These are phyloP conservation scores for Idaea aversata DNA, from an alignment of 2,888 invertebrate species.

Conservation along the genomic window DNA sequence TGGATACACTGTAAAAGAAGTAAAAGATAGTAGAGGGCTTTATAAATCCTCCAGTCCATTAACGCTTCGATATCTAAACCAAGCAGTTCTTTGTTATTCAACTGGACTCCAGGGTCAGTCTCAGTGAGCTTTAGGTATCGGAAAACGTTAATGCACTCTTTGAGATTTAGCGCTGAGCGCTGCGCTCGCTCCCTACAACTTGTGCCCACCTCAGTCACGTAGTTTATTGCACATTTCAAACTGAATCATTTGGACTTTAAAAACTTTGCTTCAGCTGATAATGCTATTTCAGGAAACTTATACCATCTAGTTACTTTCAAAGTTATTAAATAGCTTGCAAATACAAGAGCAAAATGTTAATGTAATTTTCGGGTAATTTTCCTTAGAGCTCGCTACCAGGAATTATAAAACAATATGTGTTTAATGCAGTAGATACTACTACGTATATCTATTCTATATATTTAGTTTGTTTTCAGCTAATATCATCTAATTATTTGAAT, in stretches of 20 bases:
- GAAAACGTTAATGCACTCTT: slow-evolving; percentile 73
- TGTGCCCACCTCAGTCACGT: slow-evolving; percentile 19
- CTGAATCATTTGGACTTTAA: slow-evolving; percentile 15
- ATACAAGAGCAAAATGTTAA: slow-evolving; percentile 22
- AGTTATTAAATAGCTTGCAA: slow-evolving; percentile 12
- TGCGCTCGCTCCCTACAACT: slow-evolving; percentile 31
- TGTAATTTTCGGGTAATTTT: slow-evolving; percentile 11
- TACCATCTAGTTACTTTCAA: slow-evolving; percentile 2
- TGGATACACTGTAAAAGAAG: slow-evolving; percentile 26
- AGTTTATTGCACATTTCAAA: slow-evolving; percentile 25
- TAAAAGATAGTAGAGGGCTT: slow-evolving; percentile 50
- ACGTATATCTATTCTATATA: background rate
- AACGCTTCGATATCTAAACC: slow-evolving; percentile 68
- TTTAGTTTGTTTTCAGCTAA: background rate
- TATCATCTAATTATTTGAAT: background rate
- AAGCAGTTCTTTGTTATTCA: slow-evolving; percentile 76
- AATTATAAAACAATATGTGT: slow-evolving; percentile 7
- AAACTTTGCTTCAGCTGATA: background rate
- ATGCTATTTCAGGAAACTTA: background rate
- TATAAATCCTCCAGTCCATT: slow-evolving; percentile 70
- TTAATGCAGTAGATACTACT: background rate
- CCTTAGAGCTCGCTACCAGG: slow-evolving; percentile 5
- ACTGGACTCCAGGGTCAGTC: slow-evolving; percentile 47
- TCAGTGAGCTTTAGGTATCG: slow-evolving; percentile 70
- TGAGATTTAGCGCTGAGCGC: slow-evolving; percentile 63